Base-by-base conservation (phyloP, 2,797 vertebrate genomes). In the Crocodylus rhombifer region DNA sequence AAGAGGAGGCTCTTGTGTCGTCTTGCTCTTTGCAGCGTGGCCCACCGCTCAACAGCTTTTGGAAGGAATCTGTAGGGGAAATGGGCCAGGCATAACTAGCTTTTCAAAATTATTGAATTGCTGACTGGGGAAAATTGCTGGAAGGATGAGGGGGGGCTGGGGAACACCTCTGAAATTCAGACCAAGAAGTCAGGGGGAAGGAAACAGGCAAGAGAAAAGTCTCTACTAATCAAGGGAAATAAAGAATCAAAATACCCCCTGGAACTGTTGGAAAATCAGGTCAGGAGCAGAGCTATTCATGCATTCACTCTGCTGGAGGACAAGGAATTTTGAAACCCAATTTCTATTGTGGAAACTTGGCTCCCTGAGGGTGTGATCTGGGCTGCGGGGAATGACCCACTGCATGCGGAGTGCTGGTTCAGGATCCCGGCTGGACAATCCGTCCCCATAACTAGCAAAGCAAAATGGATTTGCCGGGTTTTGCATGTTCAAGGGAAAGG, bases 311-410 rank as follows among this genome's bases (percentile, higher is more conserved):
- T 97, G 84, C 73, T 95, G 89, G 89, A 94, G 69, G 55, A 88
- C 84, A 88, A 93, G 80, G 89, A 94, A 91, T 94, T 94, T 97
- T 91, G 92, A 96, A 92, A 89, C 65, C 55, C 85, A 69, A 83
- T 84, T 95, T 96, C 92, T 96, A 95, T 94, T 92, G 89, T 96
- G 80, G 89, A 94, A 90, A 95, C 76, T 92, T 91, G 88, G 83
- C 88, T 96, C 94, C 95, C 91, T 80, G 90, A 92, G 92, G 93
- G 82, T 94, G 85, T 91, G 85, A 95, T 92, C 0, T 4, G n/a
- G 96, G 80, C 89, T 79, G 56, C 73, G 93, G 87, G 93, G 82
- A 95, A 92, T 93, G 86, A 87, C 89, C 94, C 95, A 80, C 95
- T 90, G 92, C 95, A 95, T 95, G 92, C 89, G 88, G 92, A 89